These are phyloP conservation scores for Drosophila siamana DNA, from an alignment of 2,888 invertebrate genomes.

Conservation along the genomic window DNA sequence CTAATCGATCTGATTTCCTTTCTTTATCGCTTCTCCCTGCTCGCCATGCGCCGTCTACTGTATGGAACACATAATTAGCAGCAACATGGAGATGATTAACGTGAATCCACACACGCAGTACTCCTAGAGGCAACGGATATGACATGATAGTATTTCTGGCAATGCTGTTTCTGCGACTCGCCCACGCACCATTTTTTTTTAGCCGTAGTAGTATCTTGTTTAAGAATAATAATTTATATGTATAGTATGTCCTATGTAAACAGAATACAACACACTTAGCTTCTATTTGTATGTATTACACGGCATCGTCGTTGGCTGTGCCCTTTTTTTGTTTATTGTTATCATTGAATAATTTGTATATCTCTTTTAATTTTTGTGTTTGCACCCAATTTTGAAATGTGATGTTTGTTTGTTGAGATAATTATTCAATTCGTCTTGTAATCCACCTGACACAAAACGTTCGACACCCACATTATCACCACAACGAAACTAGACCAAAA, in stretches of 20 bases:
- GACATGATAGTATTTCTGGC: conserved; percentile 23
- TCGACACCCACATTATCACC: neutral
- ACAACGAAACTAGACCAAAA: conserved; percentile 27
- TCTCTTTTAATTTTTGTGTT: conserved; percentile 12
- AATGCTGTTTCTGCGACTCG: conserved; percentile 25
- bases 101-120: conserved; percentile 95
- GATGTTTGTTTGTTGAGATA: conserved; percentile 42
- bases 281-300: conserved; percentile 41
- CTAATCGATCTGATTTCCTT: conserved; percentile 68
- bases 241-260: conserved; percentile 25
- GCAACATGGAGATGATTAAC: conserved; percentile 96
- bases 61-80: conserved; percentile 82
- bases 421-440: conserved; percentile 14
- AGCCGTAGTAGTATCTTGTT: conserved; percentile 36
- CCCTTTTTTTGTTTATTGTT: conserved; percentile 12
- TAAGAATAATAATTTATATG: conserved; percentile 44
- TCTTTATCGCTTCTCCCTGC: conserved; percentile 78
- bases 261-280: conserved; percentile 39
- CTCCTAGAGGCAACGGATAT: conserved; percentile 86
- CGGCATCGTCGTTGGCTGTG: conserved; percentile 33
- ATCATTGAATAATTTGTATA: conserved; percentile 14
- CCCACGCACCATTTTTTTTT: conserved; percentile 33
- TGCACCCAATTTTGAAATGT: too few relatives aligned
- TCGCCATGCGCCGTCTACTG: neutral
- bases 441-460: conserved; percentile 5